Conservation (phyloP, 2,797 vertebrate genomes). For the Anisognathus igniventris region DNA sequence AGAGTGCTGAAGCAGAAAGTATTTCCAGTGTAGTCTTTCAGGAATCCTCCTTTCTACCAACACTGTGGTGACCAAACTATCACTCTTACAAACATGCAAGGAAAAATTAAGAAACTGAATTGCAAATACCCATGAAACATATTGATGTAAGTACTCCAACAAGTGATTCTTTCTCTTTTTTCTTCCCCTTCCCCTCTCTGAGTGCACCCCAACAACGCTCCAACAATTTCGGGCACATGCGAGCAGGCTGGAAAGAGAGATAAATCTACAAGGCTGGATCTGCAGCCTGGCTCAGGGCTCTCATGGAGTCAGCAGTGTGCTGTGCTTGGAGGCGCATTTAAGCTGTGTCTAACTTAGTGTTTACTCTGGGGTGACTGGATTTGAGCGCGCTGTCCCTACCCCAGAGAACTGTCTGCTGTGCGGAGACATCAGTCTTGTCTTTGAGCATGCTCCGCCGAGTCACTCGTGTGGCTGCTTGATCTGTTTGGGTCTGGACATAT, state of each 20-base stretch:
- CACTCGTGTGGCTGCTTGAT: slow-evolving; percentile 69
- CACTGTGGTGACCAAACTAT: not conserved
- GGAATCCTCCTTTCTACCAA: not conserved
- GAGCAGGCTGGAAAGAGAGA: slow-evolving; percentile 44
- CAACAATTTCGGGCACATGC: not conserved
- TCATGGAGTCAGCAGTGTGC: slow-evolving; percentile 32
- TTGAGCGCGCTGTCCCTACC: slow-evolving; percentile 28
- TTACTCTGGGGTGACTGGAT: slow-evolving; percentile 74
- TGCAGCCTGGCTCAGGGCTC: slow-evolving; percentile 50
- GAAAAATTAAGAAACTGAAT: not conserved
- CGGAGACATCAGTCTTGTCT: slow-evolving; percentile 65
- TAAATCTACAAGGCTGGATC: slow-evolving; percentile 41
- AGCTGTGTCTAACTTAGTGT: slow-evolving; percentile 61
- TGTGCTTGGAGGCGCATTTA: slow-evolving; percentile 55
- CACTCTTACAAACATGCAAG: not conserved
- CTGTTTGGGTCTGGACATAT: slow-evolving; percentile 67
- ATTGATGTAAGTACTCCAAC: not conserved
- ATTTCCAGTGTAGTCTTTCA: not conserved
- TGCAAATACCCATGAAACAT: not conserved
- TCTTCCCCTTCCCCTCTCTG: not conserved
- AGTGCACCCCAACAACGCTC: not conserved
- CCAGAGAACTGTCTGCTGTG: slow-evolving; percentile 51
- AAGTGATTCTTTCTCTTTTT: not conserved
- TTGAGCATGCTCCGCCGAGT: slow-evolving; percentile 59
- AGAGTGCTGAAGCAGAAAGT: not conserved